Evolutionary conservation across 92 coral and sea anemone genomes (phyloP), one percentile per base, ranked within the genome.

Genomic region (Bergia puertoricense): DNA sequence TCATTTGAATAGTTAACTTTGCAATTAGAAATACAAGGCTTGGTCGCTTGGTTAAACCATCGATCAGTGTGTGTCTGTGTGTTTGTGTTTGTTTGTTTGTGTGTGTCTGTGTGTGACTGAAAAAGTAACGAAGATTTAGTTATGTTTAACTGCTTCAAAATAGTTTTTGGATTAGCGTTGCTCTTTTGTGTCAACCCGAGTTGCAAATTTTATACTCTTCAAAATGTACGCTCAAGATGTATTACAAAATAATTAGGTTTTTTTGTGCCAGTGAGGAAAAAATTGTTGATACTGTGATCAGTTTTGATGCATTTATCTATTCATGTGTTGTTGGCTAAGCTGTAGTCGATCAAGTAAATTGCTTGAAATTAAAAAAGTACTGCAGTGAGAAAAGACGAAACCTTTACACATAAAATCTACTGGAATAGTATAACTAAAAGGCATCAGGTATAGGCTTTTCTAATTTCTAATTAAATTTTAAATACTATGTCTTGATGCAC

Each of bases 1-100:
- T 46, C 87, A 84, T 79, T 79, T 79, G 82, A 79, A 79, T 79
- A 67, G 82, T 46, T 46, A 79, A 79, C 40, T 84, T 40, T 36
- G 45, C 77, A 46, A 84, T 72, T 69, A 71, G 10, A 84, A 68
- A 36, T 71, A 74, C 48, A 46, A 84, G 79, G 87, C 78, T 67
- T 20, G 87, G 87, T 84, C 11, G 87, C 87, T 48, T 7, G 67
- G 87, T 71, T 69, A 51, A 11, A 69, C 8, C 9, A 9, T 72
- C 79, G 62, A 69, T 46, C 45, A 23, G 77, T 46, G 40, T 23
- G 56, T 36, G 18, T 20, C 43, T 8, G 16, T 15, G 77, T n/a
- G 41, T 23, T 22, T 44, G 76, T 23, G 5, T 23, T 40, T 46
- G 81, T 45, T 59, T 42, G 13, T 20, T 38, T n/a, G 39, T 69